Conservation (phyloP, 1,140 invertebrate genomes). For the Teleopsis dalmanni region DNA sequence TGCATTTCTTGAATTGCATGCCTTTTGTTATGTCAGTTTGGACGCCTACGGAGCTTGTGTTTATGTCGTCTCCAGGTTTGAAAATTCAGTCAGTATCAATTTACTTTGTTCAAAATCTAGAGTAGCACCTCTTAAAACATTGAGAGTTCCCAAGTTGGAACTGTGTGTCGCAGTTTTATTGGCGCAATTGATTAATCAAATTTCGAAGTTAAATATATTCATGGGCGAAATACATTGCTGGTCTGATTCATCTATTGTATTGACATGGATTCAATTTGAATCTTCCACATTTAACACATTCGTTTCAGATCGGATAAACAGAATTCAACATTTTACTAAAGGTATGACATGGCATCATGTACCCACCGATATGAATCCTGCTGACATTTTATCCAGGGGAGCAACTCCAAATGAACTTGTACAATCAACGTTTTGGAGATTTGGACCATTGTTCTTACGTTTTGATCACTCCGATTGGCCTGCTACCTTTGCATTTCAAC, state of each 20-base stretch:
- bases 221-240: conserved; percentile 15
- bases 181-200: conserved; percentile 17
- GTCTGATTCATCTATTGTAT: conserved; percentile 30
- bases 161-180: conserved; percentile 20
- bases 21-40: conserved; percentile 42
- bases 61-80: conserved; percentile 19
- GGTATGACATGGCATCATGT: conserved; percentile 28
- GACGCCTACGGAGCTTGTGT: conserved; percentile 35
- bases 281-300: conserved; percentile 20
- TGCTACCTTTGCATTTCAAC: too few relatives aligned
- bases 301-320: conserved; percentile 28
- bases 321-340: conserved; percentile 25
- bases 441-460: conserved; percentile 24
- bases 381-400: conserved; percentile 34
- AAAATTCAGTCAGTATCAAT: conserved; percentile 6
- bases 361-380: conserved; percentile 27
- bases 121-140: conserved; percentile 26
- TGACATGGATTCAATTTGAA: conserved; percentile 25
- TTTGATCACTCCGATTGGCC: not conserved
- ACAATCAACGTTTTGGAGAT: conserved; percentile 30
- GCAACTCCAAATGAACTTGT: conserved; percentile 18
- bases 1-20: conserved; percentile 16
- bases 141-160: conserved; percentile 28
- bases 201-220: conserved; percentile 3
- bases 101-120: conserved; percentile 32